Conservation (phyloP, 2,113 vertebrate genomes). For the Microcebus griseorufus region DNA sequence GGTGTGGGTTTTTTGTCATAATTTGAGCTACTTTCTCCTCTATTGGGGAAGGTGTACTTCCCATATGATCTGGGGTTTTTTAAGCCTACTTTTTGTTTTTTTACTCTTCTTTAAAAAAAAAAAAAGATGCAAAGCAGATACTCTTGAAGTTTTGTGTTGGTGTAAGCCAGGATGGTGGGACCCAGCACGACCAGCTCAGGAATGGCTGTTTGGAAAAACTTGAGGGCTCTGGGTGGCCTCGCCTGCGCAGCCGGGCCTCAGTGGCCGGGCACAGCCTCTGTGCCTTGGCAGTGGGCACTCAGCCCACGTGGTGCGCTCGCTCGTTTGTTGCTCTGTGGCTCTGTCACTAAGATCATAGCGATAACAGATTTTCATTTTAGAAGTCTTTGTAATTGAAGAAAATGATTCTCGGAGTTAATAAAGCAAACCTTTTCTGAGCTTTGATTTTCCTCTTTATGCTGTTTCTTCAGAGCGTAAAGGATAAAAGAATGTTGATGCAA, state of each 20-base stretch:
- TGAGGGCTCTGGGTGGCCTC: background rate
- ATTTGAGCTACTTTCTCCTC: background rate
- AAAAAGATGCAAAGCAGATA: background rate
- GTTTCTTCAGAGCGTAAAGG: background rate
- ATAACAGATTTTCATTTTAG: background rate
- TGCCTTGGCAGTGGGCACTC: fast-evolving
- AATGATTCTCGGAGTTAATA: background rate
- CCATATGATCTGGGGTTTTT: background rate
- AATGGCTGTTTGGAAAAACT: background rate
- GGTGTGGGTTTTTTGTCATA: background rate
- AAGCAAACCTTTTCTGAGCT: background rate
- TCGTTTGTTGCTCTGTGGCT: background rate
- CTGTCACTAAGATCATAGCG: background rate
- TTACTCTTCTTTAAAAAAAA: background rate
- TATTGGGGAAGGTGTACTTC: background rate
- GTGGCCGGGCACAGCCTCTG: too few relatives aligned
- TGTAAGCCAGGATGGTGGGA: background rate
- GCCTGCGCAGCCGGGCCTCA: background rate
- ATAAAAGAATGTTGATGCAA: background rate
- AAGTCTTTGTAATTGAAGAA: background rate
- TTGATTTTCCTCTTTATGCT: background rate
- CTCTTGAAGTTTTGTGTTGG: background rate
- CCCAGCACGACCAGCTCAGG: background rate
- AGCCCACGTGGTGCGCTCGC: fast-evolving
- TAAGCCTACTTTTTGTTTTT: background rate